phyloP scores from a whole-genome alignment of 2,113 vertebrate species.

The Dascyllus trimaculatus region DNA sequence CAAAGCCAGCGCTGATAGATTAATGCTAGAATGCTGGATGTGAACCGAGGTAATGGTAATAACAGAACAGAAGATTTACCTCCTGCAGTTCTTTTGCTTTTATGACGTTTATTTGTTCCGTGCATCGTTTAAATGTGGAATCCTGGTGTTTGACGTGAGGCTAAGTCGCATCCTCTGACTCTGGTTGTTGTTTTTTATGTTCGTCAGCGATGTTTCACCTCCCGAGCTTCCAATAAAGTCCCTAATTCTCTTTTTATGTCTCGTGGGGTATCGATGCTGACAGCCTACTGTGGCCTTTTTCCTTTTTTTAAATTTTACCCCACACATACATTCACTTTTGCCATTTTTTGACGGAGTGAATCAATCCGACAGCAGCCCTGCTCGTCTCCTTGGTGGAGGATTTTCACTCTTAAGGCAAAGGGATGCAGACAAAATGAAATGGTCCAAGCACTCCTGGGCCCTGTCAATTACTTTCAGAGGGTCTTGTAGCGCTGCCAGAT shows the following conservation, averaged over 20 bases:
- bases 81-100: conserved; percentile 13
- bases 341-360: conserved; percentile 40
- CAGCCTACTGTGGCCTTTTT: conserved; percentile 23
- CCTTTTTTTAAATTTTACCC: conserved; percentile 1
- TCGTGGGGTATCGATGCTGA: conserved; percentile 32
- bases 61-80: conserved; percentile 40
- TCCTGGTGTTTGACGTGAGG: conserved; percentile 13
- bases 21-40: conserved; percentile 26
- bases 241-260: conserved; percentile 38
- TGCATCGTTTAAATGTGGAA: background rate
- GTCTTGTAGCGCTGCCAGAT: conserved; percentile 25
- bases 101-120: background rate
- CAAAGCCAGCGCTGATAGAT: conserved; percentile 34
- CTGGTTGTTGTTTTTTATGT: background rate
- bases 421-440: conserved; percentile 36
- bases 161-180: background rate
- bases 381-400: conserved; percentile 32
- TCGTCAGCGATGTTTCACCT: conserved; percentile 17
- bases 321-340: conserved; percentile 34
- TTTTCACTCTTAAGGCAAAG: conserved; percentile 22
- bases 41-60: conserved; percentile 20
- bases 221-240: conserved; percentile 18
- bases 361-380: conserved; percentile 23
- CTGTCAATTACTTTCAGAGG: conserved; percentile 40
- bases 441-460: background rate